A percentile compares a stretch with the other conserved stretches of the same genome.
These are phyloP conservation scores for Mycogona germanica DNA, from an alignment of 2,888 invertebrate genomes.

Conservation along the genomic window DNA sequence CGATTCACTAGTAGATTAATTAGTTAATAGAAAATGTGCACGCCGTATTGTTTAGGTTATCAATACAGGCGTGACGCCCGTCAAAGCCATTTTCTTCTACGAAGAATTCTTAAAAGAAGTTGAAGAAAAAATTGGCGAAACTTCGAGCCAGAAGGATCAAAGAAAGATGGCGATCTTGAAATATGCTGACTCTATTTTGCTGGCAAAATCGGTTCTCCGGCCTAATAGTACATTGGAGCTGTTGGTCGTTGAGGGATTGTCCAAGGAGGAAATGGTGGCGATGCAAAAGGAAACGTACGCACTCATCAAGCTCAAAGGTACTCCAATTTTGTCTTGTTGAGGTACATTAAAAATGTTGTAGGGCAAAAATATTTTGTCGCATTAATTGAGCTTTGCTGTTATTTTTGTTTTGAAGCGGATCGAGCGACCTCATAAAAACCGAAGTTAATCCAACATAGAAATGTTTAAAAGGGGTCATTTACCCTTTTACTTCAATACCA, in stretches of 20 bases:
- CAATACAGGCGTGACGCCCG: conserved; percentile 12
- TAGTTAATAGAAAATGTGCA: not conserved
- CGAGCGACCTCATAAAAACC: too few relatives aligned
- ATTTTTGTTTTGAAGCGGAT: too few relatives aligned
- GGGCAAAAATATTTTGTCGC: too few relatives aligned
- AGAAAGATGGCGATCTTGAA: conserved; percentile 17
- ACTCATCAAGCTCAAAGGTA: conserved; percentile 17
- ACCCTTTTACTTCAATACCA: too few relatives aligned
- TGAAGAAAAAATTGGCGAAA: not conserved
- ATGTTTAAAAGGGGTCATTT: too few relatives aligned
- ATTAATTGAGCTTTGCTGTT: too few relatives aligned
- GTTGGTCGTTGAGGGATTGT: conserved; percentile 16
- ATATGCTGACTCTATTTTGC: conserved; percentile 18
- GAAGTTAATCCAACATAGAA: too few relatives aligned
- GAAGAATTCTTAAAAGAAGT: conserved; percentile 16
- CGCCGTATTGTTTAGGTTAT: conserved; percentile 9
- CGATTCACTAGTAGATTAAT: too few relatives aligned
- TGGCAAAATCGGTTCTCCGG: conserved; percentile 16
- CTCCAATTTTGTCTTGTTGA: not conserved
- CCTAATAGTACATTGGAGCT: conserved; percentile 20
- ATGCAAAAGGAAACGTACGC: conserved; percentile 20
- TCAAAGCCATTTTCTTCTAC: conserved; percentile 18
- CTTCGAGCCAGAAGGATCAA: not conserved
- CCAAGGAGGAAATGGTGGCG: conserved; percentile 14
- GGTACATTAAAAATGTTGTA: too few relatives aligned